Evolutionary conservation across 2,113 vertebrate species (phyloP), one percentile per base, ranked within the genome.

Genomic region (Cyanoramphus novaezelandiae): DNA sequence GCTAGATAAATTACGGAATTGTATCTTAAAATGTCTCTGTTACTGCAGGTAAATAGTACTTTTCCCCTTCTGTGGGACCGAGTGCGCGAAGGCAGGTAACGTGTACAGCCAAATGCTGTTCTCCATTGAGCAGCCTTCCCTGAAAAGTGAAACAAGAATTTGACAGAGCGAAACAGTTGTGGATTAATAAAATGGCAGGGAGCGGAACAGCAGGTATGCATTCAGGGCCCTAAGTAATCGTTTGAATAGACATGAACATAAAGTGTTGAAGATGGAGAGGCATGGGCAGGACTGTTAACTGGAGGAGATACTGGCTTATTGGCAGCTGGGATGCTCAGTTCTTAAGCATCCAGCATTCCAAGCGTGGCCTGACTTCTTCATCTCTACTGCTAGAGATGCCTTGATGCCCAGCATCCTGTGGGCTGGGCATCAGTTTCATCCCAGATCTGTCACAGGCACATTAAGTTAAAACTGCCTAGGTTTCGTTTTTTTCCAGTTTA

Each of bases 151-250:
- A 55, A 25, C 5, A 24, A 53, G 52, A 44, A 44, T 76, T 47
- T 60, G 43, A 86, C 21, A 55, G 44, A 64, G 62, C 1, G 2
- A 75, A 90, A 47, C 7, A 65, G 19, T 4, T 20, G 10, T 25
- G 15, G 53, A 39, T 86, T 59, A 83, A 62, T 20, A 62, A 69
- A 90, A 68, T 9, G 11, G 6, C 67, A 49, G 15, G 53, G 49
- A 78, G n/a, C 14, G 46, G 50, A 46, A 59, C 0, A 85, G 53
- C 2, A 8, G 27, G 23, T 28, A 7, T 7, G 50, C 5, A 1
- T 24, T 52, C 19, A 63, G 44, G 23, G 29, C 28, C 24, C 2
- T 25, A 28, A 47, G 27, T 35, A 27, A 37, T 1, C 33, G 28
- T 44, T 24, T 33, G 39, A 80, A 85, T 17, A 68, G 8, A 12